phyloP scores from a whole-genome alignment of 2,888 invertebrate genomes.

The Torymus tubicola region DNA sequence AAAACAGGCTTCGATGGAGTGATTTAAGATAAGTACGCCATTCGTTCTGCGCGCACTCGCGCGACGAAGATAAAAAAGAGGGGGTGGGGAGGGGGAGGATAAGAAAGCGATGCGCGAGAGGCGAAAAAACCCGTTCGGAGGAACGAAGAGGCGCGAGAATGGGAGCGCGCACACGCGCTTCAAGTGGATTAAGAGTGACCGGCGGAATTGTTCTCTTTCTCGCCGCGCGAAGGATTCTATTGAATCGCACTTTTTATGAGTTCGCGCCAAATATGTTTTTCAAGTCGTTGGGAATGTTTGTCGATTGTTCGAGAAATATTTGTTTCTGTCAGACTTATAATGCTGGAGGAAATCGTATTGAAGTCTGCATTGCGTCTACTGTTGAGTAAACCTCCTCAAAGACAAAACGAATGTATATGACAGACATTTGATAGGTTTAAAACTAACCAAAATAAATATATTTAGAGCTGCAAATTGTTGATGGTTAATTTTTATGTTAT shows the following conservation, averaged over 20 bases:
- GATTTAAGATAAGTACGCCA: conserved; percentile 67
- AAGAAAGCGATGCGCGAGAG: conserved; percentile 13
- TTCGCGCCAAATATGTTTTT: no score
- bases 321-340: no score
- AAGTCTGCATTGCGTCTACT: no score
- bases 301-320: not conserved
- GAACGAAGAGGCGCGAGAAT: conserved; percentile 9
- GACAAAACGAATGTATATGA: no score
- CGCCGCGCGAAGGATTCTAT: no score
- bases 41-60: conserved; percentile 62
- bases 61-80: conserved; percentile 59
- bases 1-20: conserved; percentile 65
- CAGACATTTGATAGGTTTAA: no score
- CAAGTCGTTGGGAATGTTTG: not conserved
- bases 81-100: conserved; percentile 44
- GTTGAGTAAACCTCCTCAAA: no score
- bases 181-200: conserved; percentile 14
- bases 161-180: not conserved
- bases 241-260: no score
- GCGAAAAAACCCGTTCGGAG: not conserved
- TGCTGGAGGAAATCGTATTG: no score
- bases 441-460: no score
- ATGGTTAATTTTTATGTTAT: no score
- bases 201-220: not conserved
- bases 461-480: no score